Base-by-base conservation (phyloP, 2,113 vertebrate species). In the Pangasianodon hypophthalmus region DNA sequence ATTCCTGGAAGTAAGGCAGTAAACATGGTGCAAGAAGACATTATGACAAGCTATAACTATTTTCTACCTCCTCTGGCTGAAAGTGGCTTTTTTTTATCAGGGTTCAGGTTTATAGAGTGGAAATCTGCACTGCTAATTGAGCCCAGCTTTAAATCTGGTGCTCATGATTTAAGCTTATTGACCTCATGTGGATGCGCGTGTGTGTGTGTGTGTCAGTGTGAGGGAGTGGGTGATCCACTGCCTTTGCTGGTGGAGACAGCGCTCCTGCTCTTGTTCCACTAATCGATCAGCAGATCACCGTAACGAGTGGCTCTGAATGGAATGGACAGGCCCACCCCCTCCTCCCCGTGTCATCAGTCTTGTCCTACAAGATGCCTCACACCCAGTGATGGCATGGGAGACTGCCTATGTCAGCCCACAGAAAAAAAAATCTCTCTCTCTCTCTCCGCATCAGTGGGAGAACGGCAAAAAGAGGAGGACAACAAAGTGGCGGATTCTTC, bases 301-400 rank as follows among this genome's bases (percentile, higher is more conserved):
- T 95, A 96, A 96, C 95, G 95, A 95, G 94, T 41, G 93, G 90
- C 92, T 88, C 90, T 92, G 91, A 93, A 92, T 93, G 94, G 94
- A 91, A 92, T 86, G 88, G 94, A 93, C 92, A 87, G 91, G 92
- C 91, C 91, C 71, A 62, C 90, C 87, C 92, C 89, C 92, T 93
- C 92, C 94, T 92, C 90, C 92, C 89, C 87, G 95, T 93, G 92
- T 95, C 96, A 97, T 97, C 97, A 95, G 95, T 97, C 96, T 97
- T 97, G 96, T 96, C 89, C 88, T 95, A 96, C 97, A 96, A 94
- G 95, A 93, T 94, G 95, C 95, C 93, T 94, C 95, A 95, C 94
- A 95, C 96, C 95, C 94, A 92, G 92, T 94, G 93, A 94, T 94
- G 94, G 95, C 97, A 96, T 96, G 97, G 96, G 95, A 97, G 96